Evolutionary conservation across 2,888 invertebrate species (phyloP).

Genomic region (Agrenia bidenticulata): DNA sequence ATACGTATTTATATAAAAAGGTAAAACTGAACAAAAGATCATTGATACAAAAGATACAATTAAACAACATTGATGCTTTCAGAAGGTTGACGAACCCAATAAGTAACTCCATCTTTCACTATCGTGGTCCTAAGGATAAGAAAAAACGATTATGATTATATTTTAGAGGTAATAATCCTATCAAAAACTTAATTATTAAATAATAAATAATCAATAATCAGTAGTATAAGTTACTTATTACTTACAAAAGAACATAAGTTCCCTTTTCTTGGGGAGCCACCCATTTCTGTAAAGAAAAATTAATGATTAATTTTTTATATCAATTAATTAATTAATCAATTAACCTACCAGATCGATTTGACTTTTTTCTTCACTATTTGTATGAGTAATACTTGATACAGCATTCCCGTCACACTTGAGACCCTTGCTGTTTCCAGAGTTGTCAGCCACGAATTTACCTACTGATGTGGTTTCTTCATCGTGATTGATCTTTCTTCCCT

Average conservation of each 20-base stretch:
- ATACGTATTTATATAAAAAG: not conserved
- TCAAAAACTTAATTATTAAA: not conserved
- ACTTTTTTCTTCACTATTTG: conserved; percentile 18
- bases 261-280: conserved; percentile 36
- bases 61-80: conserved; percentile 34
- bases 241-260: conserved; percentile 41
- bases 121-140: conserved; percentile 30
- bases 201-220: not conserved
- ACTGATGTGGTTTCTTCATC: conserved; percentile 25
- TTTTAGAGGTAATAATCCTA: not conserved
- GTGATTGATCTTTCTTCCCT: conserved; percentile 32
- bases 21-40: not conserved
- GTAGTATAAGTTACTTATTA: not conserved
- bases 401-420: conserved; percentile 19
- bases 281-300: no score
- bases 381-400: conserved; percentile 34
- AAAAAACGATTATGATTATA: no score
- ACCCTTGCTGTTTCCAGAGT: conserved; percentile 8
- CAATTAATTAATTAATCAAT: no score
- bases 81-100: conserved; percentile 26
- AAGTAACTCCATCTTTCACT: conserved; percentile 23
- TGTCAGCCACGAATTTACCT: conserved; percentile 24
- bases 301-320: no score
- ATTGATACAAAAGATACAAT: not conserved
- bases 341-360: conserved; percentile 10